A percentile compares a stretch with the other conserved stretches of the same genome.
phyloP scores from a whole-genome alignment of 1,140 invertebrate species.

The Micrasema longulum region DNA sequence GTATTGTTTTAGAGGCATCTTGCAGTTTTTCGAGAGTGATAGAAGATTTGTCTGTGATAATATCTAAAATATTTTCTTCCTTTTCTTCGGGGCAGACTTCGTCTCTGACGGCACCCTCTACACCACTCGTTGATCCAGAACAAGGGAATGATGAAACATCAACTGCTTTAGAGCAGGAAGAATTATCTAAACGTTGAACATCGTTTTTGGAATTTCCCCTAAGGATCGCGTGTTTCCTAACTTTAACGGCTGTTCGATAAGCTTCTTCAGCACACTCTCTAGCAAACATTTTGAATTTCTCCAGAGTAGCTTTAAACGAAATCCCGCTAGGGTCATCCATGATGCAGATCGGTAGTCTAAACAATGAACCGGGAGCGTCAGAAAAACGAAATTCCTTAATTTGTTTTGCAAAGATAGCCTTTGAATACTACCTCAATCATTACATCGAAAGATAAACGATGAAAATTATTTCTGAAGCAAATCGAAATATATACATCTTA shows the following conservation, averaged over 20 bases:
- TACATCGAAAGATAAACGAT: conserved; percentile 11
- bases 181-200: neutral
- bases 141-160: neutral
- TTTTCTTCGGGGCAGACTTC: neutral
- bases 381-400: too few relatives aligned
- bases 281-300: conserved; percentile 18
- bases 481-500: conserved; percentile 11
- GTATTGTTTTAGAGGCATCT: too few relatives aligned
- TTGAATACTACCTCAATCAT: too few relatives aligned
- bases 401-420: neutral
- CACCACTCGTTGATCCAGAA: neutral
- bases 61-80: neutral
- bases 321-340: conserved; percentile 1
- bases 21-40: too few relatives aligned
- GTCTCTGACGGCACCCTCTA: neutral
- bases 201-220: neutral
- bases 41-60: too few relatives aligned
- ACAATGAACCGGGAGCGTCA: neutral
- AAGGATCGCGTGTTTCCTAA: neutral
- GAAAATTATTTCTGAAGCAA: conserved; percentile 3
- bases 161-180: neutral
- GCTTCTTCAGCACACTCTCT: conserved; percentile 16
- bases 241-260: neutral
- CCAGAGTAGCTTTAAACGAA: conserved; percentile 2
- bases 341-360: neutral